phyloP scores from a whole-genome alignment of 1,140 invertebrate genomes.

The Ceratosolen fusciceps region DNA sequence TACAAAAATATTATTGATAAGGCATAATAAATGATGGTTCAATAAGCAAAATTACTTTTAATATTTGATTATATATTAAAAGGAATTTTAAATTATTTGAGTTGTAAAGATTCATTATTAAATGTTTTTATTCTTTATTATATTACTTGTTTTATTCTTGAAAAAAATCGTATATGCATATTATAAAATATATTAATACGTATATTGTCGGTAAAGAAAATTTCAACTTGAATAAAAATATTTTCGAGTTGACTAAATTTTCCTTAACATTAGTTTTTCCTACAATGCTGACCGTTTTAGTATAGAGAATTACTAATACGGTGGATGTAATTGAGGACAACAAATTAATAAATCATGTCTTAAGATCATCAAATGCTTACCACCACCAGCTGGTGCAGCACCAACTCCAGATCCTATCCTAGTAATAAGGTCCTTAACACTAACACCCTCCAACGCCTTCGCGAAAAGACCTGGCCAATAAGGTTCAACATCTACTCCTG shows the following conservation, averaged over 20 bases:
- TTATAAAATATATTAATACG: no score
- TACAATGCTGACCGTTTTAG: conserved; percentile 61
- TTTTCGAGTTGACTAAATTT: conserved; percentile 40
- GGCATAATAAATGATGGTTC: no score
- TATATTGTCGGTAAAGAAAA: conserved; percentile 55
- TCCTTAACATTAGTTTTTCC: conserved; percentile 59
- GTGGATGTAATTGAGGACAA: conserved; percentile 65
- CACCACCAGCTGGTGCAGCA: conserved; percentile 81
- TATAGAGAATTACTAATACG: conserved; percentile 49
- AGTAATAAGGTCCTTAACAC: conserved; percentile 94
- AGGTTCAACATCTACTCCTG: conserved; percentile 95
- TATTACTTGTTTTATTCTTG: no score
- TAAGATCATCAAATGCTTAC: conserved; percentile 58
- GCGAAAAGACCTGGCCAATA: conserved; percentile 99
- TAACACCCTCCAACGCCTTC: conserved; percentile 95
- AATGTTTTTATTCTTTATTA: no score
- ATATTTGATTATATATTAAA: no score
- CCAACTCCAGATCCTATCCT: conserved; percentile 95
- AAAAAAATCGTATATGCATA: no score
- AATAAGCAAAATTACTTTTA: no score
- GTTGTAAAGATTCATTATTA: no score
- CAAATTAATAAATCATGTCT: conserved; percentile 11
- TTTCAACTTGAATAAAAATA: conserved; percentile 37
- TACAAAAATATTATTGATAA: conserved; percentile 63
- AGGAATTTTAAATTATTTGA: no score